These are phyloP conservation scores for Nylanderia fulva DNA, from an alignment of 1,140 invertebrate species.

Conservation along the genomic window DNA sequence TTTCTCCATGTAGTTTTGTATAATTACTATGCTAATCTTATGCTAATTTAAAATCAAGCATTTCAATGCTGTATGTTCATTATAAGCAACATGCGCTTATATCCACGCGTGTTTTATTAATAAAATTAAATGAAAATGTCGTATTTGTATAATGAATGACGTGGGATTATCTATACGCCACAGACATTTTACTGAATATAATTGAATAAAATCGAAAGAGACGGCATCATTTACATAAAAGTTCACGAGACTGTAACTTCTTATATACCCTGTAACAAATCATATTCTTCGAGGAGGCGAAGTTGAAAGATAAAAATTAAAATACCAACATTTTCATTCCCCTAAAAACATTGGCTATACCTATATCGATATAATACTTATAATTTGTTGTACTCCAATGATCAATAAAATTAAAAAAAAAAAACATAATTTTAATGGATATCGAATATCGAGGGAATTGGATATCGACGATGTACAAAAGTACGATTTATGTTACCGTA, in stretches of 20 bases:
- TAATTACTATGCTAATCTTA: slow-evolving; percentile 9
- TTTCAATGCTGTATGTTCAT: background rate
- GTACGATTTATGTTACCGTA: background rate
- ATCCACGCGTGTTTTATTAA: background rate
- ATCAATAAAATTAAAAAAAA: background rate
- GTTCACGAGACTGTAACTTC: background rate
- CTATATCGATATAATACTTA: background rate
- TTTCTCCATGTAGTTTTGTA: background rate
- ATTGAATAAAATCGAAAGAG: slow-evolving; percentile 13
- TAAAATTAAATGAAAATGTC: slow-evolving; percentile 7
- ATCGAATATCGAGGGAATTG: background rate
- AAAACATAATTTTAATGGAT: background rate
- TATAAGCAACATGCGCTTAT: too few species aligned
- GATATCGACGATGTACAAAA: background rate
- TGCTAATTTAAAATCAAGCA: slow-evolving; percentile 19
- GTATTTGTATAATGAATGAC: slow-evolving; percentile 11
- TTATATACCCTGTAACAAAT: background rate
- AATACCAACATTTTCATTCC: background rate
- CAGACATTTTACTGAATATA: background rate
- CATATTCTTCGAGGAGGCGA: background rate
- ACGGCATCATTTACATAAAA: background rate
- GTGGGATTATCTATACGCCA: slow-evolving; percentile 1
- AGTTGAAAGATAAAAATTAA: background rate
- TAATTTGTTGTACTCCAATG: background rate
- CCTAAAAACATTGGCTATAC: too few species aligned